Evolutionary conservation across 2,888 invertebrate genomes (phyloP), one percentile per base, ranked within the genome.

Genomic region (Lasioglossum lativentre): DNA sequence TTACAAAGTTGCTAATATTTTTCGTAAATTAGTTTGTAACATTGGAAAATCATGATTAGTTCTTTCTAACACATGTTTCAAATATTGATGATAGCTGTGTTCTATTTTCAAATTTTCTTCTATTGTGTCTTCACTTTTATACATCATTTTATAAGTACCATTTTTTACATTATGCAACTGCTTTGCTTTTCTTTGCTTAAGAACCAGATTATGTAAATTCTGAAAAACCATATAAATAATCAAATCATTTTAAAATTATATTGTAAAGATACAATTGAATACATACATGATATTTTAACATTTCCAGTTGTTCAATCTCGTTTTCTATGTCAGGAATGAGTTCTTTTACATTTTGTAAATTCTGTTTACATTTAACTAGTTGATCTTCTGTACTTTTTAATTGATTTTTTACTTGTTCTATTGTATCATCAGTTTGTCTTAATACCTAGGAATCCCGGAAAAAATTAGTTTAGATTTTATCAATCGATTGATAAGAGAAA

Each of bases 181-280:
- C 87, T 96, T 96, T 47, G 97, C 96, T 86, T 97, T 96, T 47
- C 97, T 96, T 93, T 98, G 98, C 90, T 97, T 96, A 74, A 97
- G 96, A 0, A 98, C 96, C 34, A 98, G 92, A 80, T 96, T 93
- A 92, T 96, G 96, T 83, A 96, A 95, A 90, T 96, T 96, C 96
- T 96, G 91, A 45, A 92, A 68, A 91, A 82, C 6, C 38, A 87
- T 80, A 75, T 40, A 66, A 71, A 71, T 1, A 23, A 80, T 78
- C 66, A 63, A 75, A 76, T 34, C 71, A 68, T n/a, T 30, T 71
- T 5, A 72, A 40, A 77, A 16, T 80, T 75, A 30, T 19, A 1
- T 76, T 40, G 38, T 19, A 6, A 75, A 72, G 12, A 42, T 38
- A n/a, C 30, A 66, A 23, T 38, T 68, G 19, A 56, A 42, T n/a